Conservation (phyloP, 2,113 vertebrate genomes). For the Sus scrofa region DNA sequence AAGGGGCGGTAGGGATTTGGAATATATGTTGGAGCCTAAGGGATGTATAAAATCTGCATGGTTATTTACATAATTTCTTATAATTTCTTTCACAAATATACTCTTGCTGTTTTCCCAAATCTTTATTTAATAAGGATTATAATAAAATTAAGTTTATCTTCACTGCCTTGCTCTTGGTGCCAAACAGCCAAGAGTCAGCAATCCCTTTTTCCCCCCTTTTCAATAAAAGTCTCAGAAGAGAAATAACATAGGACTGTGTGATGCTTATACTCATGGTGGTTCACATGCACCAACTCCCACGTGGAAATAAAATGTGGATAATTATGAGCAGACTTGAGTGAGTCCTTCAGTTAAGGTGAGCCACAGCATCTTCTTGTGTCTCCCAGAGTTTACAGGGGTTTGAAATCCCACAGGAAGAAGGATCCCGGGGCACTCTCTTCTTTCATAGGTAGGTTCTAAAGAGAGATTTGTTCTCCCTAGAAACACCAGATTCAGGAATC, state of each 20-base stretch:
- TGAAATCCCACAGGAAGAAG: background rate
- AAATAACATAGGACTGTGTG: constrained; percentile 49
- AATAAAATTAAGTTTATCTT: constrained; percentile 83
- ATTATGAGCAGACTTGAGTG: background rate
- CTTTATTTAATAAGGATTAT: constrained; percentile 82
- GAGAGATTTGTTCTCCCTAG: background rate
- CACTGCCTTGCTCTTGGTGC: constrained; percentile 67
- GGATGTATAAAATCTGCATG: constrained; percentile 77
- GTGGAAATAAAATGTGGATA: constrained; percentile 9
- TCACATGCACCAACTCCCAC: constrained; percentile 1
- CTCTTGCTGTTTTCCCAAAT: constrained; percentile 64
- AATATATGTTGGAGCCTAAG: constrained; percentile 82
- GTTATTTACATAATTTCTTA: constrained; percentile 86
- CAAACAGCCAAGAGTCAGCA: constrained; percentile 55
- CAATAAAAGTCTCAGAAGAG: constrained; percentile 61
- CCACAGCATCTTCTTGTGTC: background rate
- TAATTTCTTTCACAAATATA: constrained; percentile 82
- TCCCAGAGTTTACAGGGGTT: background rate
- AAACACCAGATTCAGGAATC: background rate
- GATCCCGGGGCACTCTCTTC: background rate
- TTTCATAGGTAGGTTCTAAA: constrained; percentile 2
- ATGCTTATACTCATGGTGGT: background rate
- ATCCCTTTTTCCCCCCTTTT: constrained; percentile 54
- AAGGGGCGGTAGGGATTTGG: constrained; percentile 69
- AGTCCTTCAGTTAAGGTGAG: background rate